Percentiles rank a stretch among this genome's conserved stretches.
Conservation (phyloP, 2,797 vertebrate species). For the Sebastes dallii region DNA sequence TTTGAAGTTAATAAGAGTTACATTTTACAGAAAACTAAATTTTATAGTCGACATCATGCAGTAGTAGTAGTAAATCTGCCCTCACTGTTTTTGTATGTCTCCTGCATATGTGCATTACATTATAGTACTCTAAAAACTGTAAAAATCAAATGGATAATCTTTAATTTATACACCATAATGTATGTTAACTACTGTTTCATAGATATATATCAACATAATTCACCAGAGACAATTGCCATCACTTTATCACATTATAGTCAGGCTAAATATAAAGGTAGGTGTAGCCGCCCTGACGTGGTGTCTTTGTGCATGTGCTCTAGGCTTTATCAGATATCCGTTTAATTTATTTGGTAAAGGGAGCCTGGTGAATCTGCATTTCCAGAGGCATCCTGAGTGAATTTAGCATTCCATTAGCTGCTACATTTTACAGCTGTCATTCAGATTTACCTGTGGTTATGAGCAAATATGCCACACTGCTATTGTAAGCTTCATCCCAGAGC, state of each 20-base stretch:
- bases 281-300: slow-evolving; percentile 50
- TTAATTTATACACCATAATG: slow-evolving; percentile 3
- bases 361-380: slow-evolving; percentile 63
- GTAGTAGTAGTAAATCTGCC: neutral
- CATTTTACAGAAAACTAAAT: slow-evolving; percentile 4
- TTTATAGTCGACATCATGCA: neutral
- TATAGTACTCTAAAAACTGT: neutral
- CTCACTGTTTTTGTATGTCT: neutral
- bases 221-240: neutral
- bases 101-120: neutral
- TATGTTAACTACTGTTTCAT: slow-evolving; percentile 24
- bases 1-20: neutral
- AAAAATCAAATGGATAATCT: neutral
- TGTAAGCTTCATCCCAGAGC: slow-evolving; percentile 78
- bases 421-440: slow-evolving; percentile 81
- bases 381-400: slow-evolving; percentile 56
- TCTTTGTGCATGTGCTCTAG: slow-evolving; percentile 33
- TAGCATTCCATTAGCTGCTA: slow-evolving; percentile 70
- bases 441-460: slow-evolving; percentile 83
- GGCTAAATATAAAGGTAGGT: slow-evolving; percentile 18
- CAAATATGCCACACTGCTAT: slow-evolving; percentile 65
- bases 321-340: slow-evolving; percentile 65
- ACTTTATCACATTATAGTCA: slow-evolving; percentile 24
- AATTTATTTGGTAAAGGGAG: slow-evolving; percentile 65
- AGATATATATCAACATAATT: slow-evolving; percentile 12